Conservation (phyloP, 2,113 vertebrate species). For the Gallinago paraguaiae region DNA sequence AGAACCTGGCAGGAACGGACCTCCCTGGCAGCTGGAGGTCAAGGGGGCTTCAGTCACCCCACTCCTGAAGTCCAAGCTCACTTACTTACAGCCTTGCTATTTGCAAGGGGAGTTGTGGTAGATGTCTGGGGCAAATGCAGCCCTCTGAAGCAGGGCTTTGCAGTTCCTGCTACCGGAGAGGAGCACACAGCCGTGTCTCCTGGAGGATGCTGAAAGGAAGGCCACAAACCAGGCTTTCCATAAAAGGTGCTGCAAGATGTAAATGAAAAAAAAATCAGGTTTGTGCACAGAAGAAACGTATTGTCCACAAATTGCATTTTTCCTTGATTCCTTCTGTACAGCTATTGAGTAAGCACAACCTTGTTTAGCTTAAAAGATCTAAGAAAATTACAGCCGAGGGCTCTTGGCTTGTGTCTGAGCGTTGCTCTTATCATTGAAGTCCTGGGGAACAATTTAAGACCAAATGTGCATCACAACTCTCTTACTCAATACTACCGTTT, state of each 20-base stretch:
- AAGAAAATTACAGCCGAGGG: not conserved
- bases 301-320: not conserved
- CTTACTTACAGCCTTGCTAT: fast-evolving
- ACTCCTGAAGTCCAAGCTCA: not conserved
- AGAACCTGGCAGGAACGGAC: not conserved
- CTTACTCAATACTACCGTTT: not conserved
- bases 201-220: not conserved
- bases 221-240: not conserved
- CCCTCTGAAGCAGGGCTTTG: not conserved
- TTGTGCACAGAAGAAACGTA: not conserved
- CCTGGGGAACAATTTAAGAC: not conserved
- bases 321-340: not conserved
- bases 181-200: not conserved
- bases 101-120: not conserved
- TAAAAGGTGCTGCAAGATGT: not conserved
- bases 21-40: not conserved
- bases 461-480: not conserved
- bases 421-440: not conserved
- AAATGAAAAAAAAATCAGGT: not conserved
- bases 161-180: not conserved
- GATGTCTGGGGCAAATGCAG: not conserved
- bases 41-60: not conserved
- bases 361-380: constrained; percentile 1
- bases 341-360: not conserved
- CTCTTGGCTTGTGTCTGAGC: not conserved